Conservation (phyloP, 2,888 invertebrate species). For the Cyaniris semiargus region DNA sequence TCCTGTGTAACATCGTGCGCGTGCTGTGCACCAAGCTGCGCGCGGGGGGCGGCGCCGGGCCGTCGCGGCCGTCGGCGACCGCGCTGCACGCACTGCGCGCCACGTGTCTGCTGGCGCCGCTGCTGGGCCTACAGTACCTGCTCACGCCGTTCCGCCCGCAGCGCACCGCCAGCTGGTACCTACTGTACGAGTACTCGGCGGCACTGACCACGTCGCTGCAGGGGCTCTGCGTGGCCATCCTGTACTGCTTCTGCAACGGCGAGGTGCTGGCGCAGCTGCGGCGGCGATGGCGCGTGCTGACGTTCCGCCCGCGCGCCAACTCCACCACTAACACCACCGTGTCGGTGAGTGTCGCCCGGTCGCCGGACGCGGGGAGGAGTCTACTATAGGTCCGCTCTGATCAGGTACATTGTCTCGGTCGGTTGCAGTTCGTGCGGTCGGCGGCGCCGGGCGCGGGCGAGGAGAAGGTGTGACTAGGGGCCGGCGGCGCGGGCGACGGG, state of each 20-base stretch:
- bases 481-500: constrained; percentile 54
- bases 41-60: constrained; percentile 80
- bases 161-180: constrained; percentile 85
- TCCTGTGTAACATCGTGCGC: constrained; percentile 94
- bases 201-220: constrained; percentile 94
- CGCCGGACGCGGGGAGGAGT: neutral
- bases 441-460: constrained; percentile 84
- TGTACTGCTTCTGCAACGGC: constrained; percentile 97
- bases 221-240: constrained; percentile 94
- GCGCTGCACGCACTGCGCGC: constrained; percentile 87
- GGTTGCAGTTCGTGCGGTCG: constrained; percentile 87
- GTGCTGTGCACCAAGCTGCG: constrained; percentile 91
- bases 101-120: constrained; percentile 93
- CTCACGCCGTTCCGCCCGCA: constrained; percentile 91
- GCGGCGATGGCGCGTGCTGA: constrained; percentile 91
- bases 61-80: constrained; percentile 81
- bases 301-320: constrained; percentile 89
- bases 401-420: constrained; percentile 21
- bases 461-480: constrained; percentile 89
- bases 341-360: constrained; percentile 83
- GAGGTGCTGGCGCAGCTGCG: constrained; percentile 95
- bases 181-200: constrained; percentile 90
- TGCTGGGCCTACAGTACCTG: constrained; percentile 94
- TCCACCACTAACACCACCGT: constrained; percentile 93
- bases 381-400: neutral